Evolutionary conservation across 1,140 invertebrate species (phyloP).

Genomic region (Maniola jurtina): DNA sequence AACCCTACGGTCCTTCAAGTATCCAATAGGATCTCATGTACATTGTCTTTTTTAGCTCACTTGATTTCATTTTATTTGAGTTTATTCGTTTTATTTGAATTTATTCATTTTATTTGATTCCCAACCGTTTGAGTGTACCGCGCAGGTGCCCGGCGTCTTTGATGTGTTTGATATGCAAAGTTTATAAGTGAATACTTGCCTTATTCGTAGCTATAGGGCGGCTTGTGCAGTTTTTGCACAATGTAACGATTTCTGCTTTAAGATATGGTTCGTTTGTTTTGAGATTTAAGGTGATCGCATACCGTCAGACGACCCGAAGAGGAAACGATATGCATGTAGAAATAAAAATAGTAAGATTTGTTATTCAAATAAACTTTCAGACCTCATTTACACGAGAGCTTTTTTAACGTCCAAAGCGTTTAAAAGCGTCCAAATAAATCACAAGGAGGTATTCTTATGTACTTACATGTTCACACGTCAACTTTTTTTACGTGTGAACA

Average conservation of each 20-base stretch:
- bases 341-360: too few relatives aligned
- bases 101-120: conserved; percentile 6
- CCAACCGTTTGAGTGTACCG: conserved; percentile 50
- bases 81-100: conserved; percentile 41
- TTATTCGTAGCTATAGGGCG: conserved; percentile 37
- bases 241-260: conserved; percentile 19
- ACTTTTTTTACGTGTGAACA: too few relatives aligned
- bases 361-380: too few relatives aligned
- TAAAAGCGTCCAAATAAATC: too few relatives aligned
- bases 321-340: too few relatives aligned
- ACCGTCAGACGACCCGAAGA: too few relatives aligned
- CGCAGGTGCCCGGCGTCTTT: conserved; percentile 54
- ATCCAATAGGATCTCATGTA: conserved; percentile 39
- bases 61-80: conserved; percentile 42
- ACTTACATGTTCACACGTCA: too few relatives aligned
- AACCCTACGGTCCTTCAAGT: conserved; percentile 28
- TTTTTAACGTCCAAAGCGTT: too few relatives aligned
- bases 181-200: conserved; percentile 40
- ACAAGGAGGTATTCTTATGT: too few relatives aligned
- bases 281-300: conserved; percentile 7
- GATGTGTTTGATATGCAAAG: conserved; percentile 71
- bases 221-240: conserved; percentile 22
- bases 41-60: conserved; percentile 40
- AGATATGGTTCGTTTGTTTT: conserved; percentile 26
- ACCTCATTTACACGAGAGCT: too few relatives aligned